Conservation (phyloP, 2,113 vertebrate genomes). For the Neodontobutis hainanensis region DNA sequence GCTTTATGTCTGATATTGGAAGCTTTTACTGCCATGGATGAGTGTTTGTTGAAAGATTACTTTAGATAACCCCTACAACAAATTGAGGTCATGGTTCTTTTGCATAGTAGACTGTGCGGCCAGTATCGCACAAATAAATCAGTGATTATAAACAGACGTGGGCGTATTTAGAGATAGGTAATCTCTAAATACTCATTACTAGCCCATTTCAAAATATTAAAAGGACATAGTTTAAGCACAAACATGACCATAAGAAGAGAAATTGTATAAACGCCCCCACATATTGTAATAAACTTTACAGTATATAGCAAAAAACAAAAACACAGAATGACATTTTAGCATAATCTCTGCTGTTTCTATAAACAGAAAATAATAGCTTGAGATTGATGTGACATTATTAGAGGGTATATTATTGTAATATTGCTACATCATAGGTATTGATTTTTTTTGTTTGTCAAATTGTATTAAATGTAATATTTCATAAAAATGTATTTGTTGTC, state of each 20-base stretch:
- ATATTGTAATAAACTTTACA: neutral
- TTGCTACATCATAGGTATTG: no score
- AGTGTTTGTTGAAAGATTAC: conserved; percentile 62
- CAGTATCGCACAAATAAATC: conserved; percentile 55
- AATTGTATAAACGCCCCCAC: neutral
- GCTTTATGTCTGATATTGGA: conserved; percentile 36
- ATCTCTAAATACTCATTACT: conserved; percentile 18
- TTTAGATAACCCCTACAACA: conserved; percentile 49
- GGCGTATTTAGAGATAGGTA: conserved; percentile 27
- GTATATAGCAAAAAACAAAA: neutral
- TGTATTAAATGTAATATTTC: no score
- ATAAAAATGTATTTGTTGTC: no score
- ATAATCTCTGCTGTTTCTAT: no score
- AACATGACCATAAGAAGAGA: no score
- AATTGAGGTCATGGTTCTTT: conserved; percentile 46
- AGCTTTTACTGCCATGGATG: conserved; percentile 63
- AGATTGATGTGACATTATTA: no score
- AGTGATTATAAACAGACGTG: conserved; percentile 42
- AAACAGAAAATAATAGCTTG: no score
- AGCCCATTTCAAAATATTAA: neutral
- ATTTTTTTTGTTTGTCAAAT: no score
- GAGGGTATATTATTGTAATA: no score
- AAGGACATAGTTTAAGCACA: neutral
- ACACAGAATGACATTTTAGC: no score
- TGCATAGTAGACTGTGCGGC: conserved; percentile 34